Evolutionary conservation across 2,888 invertebrate species (phyloP), one percentile per base, ranked within the genome.

Genomic region (Drosophila gaucha): DNA sequence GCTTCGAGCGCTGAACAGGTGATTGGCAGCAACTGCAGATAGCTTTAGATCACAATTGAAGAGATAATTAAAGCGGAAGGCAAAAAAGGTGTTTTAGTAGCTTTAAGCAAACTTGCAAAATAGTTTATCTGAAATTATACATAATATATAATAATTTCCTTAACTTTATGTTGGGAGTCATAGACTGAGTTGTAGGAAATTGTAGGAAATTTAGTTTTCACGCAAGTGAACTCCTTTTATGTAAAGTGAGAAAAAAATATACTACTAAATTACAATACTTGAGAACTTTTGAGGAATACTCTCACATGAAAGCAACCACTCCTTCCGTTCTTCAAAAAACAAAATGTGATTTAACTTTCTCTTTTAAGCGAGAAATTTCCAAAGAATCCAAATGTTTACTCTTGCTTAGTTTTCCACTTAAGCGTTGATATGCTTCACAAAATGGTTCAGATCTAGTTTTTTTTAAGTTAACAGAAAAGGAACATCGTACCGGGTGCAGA

Each of bases 1-100:
- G 43, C 59, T 70, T 56, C 38, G 52, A 64, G 30, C 46, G 38
- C 28, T 28, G 28, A 49, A 39, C 57, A 52, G 44, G 24, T 75
- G 76, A 73, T 75, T 75, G 72, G 39, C 75, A 70, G 36, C 2
- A 16, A 36, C 14, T 31, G 39, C 30, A 4, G 2, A 47, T 9
- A 67, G 6, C 18, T 28, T 36, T 16, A 9, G 31, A 26, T 38
- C 12, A 26, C 16, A 0, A 12, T 26, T 3, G 16, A 14, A 0
- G n/a, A 6, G 8, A 8, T 30, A 49, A 20, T 9, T 14, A 6
- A 9, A 43, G 16, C 31, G 3, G 33, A 46, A 14, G 10, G 5
- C 33, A 6, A n/a, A 5, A 24, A 38, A 47, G 28, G 3, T 12
- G 30, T 18, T 6, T 18, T 10, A 2, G 24, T 2, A 31, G 24